Evolutionary conservation across 2,797 vertebrate species (phyloP).

Genomic region (Hafferia zeledoni): DNA sequence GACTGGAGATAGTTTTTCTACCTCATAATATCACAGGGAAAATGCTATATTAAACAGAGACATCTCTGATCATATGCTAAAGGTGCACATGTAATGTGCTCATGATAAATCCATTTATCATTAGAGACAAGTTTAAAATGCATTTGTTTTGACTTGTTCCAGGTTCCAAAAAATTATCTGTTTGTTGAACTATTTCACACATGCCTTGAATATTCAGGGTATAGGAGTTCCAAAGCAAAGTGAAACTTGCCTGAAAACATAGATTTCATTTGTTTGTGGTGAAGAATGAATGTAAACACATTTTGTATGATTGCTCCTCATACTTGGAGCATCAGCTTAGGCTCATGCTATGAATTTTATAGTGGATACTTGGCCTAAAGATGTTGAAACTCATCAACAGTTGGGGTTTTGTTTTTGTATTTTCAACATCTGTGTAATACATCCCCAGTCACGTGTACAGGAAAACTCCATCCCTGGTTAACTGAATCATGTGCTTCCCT

Average conservation of each 20-base stretch:
- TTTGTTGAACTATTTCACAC: not conserved
- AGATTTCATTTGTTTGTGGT: not conserved
- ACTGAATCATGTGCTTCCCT: accelerated
- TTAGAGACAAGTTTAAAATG: not conserved
- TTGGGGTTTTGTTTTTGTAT: not conserved
- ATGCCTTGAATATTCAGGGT: not conserved
- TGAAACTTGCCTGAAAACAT: not conserved
- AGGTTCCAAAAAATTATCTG: not conserved
- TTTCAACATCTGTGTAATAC: not conserved
- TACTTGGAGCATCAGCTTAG: not conserved
- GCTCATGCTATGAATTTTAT: not conserved
- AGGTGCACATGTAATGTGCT: not conserved
- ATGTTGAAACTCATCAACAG: not conserved
- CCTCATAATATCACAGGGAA: conserved; percentile 34
- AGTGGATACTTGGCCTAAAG: not conserved
- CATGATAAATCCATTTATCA: not conserved
- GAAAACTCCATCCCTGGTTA: not conserved
- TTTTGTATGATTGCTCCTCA: not conserved
- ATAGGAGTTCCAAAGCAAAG: not conserved
- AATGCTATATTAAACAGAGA: conserved; percentile 27
- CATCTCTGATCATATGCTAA: conserved; percentile 35
- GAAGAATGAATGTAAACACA: not conserved
- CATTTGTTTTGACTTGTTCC: not conserved
- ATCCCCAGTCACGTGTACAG: not conserved
- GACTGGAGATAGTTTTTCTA: conserved; percentile 37